phyloP scores from a whole-genome alignment of 2,888 invertebrate species.

The Netelia melanura region DNA sequence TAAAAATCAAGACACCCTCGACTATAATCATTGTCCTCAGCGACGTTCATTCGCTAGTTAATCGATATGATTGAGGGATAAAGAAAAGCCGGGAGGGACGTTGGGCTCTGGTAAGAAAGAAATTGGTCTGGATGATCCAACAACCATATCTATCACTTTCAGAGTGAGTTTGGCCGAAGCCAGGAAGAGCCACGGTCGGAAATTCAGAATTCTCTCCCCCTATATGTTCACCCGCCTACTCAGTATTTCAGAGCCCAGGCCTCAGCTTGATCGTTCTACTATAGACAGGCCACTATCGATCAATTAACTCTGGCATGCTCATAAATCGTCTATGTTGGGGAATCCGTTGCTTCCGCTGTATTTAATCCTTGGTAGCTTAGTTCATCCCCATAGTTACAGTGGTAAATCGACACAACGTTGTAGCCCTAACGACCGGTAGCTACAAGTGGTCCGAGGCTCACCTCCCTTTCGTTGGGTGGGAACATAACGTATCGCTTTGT shows the following conservation, averaged over 20 bases:
- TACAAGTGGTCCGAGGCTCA: neutral
- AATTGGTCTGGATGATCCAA: constrained; percentile 9
- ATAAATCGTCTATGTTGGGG: constrained; percentile 37
- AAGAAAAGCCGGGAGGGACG: constrained; percentile 15
- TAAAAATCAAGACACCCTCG: neutral
- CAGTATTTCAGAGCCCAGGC: constrained; percentile 2
- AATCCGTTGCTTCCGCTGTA: constrained; percentile 21
- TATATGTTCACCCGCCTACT: neutral
- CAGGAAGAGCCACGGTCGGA: constrained; percentile 2
- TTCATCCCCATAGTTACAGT: constrained; percentile 2
- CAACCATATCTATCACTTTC: neutral
- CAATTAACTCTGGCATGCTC: constrained; percentile 42
- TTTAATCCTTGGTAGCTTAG: constrained; percentile 41
- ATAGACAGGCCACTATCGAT: constrained; percentile 41
- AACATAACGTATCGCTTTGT: neutral
- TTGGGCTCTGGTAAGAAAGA: constrained; percentile 24
- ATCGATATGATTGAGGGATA: constrained; percentile 28
- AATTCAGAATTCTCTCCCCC: neutral
- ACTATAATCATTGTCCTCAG: neutral
- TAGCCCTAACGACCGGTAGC: neutral
- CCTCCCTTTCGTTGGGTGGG: neutral
- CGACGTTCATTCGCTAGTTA: neutral
- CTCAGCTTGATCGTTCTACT: neutral
- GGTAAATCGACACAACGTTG: constrained; percentile 13
- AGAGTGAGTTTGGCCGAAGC: neutral